Conservation (phyloP, 1,140 invertebrate species). For the Homarus americanus region DNA sequence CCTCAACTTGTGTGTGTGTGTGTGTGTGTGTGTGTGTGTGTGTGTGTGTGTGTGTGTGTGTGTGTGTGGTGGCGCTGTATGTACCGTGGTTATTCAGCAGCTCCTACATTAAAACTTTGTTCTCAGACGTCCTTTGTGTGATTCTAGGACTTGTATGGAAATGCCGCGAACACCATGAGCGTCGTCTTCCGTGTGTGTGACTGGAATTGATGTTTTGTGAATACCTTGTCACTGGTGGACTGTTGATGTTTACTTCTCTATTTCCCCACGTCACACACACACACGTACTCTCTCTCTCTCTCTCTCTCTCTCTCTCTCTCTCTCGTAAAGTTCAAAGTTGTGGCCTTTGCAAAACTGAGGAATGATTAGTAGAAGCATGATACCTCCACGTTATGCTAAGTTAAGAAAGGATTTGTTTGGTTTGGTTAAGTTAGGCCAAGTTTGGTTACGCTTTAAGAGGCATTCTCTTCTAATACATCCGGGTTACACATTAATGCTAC, state of each 20-base stretch:
- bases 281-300: neutral
- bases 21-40: neutral
- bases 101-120: slow-evolving; percentile 54
- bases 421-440: too few relatives aligned
- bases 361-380: too few relatives aligned
- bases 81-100: slow-evolving; percentile 39
- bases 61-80: neutral
- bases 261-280: neutral
- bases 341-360: too few relatives aligned
- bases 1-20: neutral
- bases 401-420: too few relatives aligned
- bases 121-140: slow-evolving; percentile 42
- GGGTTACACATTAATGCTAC: too few relatives aligned
- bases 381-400: too few relatives aligned
- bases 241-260: slow-evolving; percentile 15
- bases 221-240: slow-evolving; percentile 3
- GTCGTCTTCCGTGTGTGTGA: neutral
- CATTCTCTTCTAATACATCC: too few relatives aligned
- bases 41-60: too few relatives aligned
- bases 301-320: too few relatives aligned
- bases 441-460: too few relatives aligned
- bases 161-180: slow-evolving; percentile 28
- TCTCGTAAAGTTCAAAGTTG: too few relatives aligned
- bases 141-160: slow-evolving; percentile 12
- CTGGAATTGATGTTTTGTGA: slow-evolving; percentile 17